Evolutionary conservation across 2,113 vertebrate genomes (phyloP), one percentile per base, ranked within the genome.

Genomic region (cattle (Bos taurus)): DNA sequence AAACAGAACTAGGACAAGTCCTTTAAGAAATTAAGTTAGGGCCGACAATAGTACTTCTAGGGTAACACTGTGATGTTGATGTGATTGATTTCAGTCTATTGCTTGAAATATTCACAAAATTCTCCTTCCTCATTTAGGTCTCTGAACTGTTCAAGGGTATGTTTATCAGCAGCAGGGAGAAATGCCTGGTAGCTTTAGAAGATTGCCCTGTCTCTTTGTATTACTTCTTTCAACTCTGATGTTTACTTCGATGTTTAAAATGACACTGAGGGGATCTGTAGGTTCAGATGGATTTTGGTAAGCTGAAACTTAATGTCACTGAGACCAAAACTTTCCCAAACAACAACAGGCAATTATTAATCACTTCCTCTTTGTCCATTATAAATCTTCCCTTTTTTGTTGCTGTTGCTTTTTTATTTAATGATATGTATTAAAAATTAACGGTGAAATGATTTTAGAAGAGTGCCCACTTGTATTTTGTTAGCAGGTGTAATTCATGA

Each of bases 171-270:
- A 30, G 93, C 62, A 81, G 96, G 88, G 93, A 97, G 94, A 97
- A 94, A 97, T 83, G 83, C 77, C 91, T 43, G 67, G 96, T 93
- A 96, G 92, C 95, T 97, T 90, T 92, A 93, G 95, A 96, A 97
- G 94, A 97, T 97, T 98, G 90, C 46, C 93, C 85, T 97, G 97
- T 98, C 96, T 97, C 92, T 98, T 93, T 94, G 57, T 59, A 97
- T 97, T 98, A 97, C 88, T 91, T 90, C 95, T 95, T 96, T 98
- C 97, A 89, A 85, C 46, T 89, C 95, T 97, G 97, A 97, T 97
- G 90, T 95, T 98, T 96, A 97, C 97, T 95, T 92, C 88, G 13
- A 88, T 94, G 96, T 97, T 97, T 92, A 95, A 96, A 98, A 98
- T 97, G 93, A 85, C 93, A 92, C 64, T 56, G 74, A 98, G 60